Evolutionary conservation across 2,888 invertebrate species (phyloP).

Genomic region (Drosophila maculinotata): DNA sequence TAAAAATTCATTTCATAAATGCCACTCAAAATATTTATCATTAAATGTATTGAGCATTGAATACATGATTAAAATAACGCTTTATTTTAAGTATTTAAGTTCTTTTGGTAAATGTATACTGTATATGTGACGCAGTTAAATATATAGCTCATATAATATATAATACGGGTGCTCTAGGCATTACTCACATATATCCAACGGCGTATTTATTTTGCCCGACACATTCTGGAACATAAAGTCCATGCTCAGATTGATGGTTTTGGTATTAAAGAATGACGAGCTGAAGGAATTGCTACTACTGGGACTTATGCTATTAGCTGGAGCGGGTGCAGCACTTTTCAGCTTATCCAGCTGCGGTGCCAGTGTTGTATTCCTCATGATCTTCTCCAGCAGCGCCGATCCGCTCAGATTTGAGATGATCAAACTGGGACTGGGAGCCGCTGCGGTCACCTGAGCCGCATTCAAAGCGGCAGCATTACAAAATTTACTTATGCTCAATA

Average conservation of each 20-base stretch:
- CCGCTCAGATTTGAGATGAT: constrained; percentile 77
- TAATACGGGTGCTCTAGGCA: background rate
- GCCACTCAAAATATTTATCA: too few species aligned
- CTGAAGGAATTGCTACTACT: constrained; percentile 34
- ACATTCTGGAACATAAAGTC: constrained; percentile 82
- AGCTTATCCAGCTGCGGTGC: constrained; percentile 69
- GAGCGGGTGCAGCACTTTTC: constrained; percentile 63
- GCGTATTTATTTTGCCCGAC: constrained; percentile 83
- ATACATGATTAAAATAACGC: too few species aligned
- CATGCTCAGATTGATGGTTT: constrained; percentile 60
- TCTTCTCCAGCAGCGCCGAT: constrained; percentile 78
- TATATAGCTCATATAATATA: background rate
- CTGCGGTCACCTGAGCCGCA: constrained; percentile 67
- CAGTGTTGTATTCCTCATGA: constrained; percentile 69
- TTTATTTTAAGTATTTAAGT: too few species aligned
- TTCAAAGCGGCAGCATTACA: constrained; percentile 82
- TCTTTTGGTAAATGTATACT: too few species aligned
- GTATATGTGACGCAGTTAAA: too few species aligned
- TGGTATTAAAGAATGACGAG: constrained; percentile 54
- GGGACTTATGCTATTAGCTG: constrained; percentile 72
- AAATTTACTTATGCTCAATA: constrained; percentile 83
- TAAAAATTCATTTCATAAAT: too few species aligned
- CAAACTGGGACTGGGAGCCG: constrained; percentile 68
- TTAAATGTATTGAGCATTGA: too few species aligned
- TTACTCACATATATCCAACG: constrained; percentile 83